These are phyloP conservation scores for Thunnus maccoyii DNA, from an alignment of 2,113 vertebrate species.

Conservation along the genomic window DNA sequence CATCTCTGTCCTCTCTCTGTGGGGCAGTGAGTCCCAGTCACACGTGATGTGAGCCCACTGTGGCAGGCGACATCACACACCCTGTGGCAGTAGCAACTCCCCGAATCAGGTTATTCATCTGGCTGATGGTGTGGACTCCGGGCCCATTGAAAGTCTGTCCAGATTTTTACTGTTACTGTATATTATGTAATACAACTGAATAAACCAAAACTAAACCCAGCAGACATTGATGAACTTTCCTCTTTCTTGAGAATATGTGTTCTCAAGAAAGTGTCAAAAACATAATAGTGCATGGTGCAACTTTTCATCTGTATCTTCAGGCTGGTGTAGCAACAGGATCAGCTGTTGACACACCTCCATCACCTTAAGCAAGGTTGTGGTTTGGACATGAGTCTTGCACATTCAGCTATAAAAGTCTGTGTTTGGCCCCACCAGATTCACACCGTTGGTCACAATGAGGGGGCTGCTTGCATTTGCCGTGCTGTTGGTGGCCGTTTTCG, in stretches of 20 bases:
- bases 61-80: too few species aligned
- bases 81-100: too few species aligned
- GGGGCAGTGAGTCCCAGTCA: too few species aligned
- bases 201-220: not conserved
- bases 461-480: conserved; percentile 77
- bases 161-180: too few species aligned
- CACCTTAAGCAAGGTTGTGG: conserved; percentile 57
- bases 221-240: not conserved
- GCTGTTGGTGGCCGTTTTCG: conserved; percentile 73
- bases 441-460: conserved; percentile 80
- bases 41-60: too few species aligned
- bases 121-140: too few species aligned
- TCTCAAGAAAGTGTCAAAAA: not conserved
- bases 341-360: conserved; percentile 51
- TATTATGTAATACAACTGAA: too few species aligned
- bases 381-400: not conserved
- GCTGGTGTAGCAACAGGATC: conserved; percentile 67
- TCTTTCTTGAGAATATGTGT: not conserved
- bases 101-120: too few species aligned
- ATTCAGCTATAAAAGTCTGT: conserved; percentile 58
- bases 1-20: too few species aligned
- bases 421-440: not conserved
- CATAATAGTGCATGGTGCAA: not conserved
- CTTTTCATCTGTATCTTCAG: conserved; percentile 17
- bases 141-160: too few species aligned